These are phyloP conservation scores for Apeira syringaria DNA, from an alignment of 2,888 invertebrate species.

Conservation along the genomic window DNA sequence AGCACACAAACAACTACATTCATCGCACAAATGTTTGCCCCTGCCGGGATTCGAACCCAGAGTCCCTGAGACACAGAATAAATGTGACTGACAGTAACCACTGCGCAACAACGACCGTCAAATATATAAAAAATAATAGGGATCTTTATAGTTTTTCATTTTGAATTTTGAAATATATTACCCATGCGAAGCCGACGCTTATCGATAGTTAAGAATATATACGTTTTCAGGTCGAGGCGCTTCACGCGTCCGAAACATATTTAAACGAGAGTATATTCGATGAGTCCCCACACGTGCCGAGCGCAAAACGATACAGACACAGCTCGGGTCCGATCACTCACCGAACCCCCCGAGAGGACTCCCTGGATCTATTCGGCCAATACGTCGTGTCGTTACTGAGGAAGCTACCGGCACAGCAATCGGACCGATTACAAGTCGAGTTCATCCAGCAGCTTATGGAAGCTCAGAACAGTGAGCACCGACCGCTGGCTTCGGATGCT, in stretches of 20 bases:
- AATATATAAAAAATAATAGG: too few species aligned
- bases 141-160: too few species aligned
- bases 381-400: constrained; percentile 45
- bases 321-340: not conserved
- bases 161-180: too few species aligned
- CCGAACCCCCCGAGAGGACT: constrained; percentile 16
- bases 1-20: too few species aligned
- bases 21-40: too few species aligned
- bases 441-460: constrained; percentile 29
- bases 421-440: constrained; percentile 45
- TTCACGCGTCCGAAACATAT: constrained; percentile 4
- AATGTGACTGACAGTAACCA: too few species aligned
- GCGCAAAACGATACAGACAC: not conserved
- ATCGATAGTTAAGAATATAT: too few species aligned
- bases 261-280: constrained; percentile 1
- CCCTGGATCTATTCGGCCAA: constrained; percentile 43
- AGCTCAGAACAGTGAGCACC: not conserved
- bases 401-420: constrained; percentile 42
- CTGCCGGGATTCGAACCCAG: too few species aligned
- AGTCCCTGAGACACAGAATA: too few species aligned
- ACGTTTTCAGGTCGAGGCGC: constrained; percentile 4
- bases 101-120: too few species aligned
- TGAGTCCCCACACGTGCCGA: not conserved
- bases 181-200: too few species aligned
- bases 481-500: not conserved